Percentiles rank a stretch among this genome's conserved stretches.
phyloP scores from a whole-genome alignment of 1,140 invertebrate species.

The Musca vetustissima region DNA sequence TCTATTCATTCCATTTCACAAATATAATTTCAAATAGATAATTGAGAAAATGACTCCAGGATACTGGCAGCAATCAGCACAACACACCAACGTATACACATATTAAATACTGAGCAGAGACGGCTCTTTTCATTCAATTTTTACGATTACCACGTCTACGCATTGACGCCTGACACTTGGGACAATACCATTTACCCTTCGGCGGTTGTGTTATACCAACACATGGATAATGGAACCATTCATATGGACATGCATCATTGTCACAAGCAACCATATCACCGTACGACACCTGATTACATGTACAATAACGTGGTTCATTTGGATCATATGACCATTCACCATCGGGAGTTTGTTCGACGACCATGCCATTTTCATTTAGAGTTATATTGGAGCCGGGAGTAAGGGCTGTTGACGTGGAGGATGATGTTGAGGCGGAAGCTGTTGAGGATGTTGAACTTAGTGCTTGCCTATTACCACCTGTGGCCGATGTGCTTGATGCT shows the following conservation, averaged over 20 bases:
- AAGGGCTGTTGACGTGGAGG: constrained; percentile 25
- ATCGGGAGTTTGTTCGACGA: constrained; percentile 60
- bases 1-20: no score
- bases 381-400: constrained; percentile 36
- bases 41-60: no score
- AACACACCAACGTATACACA: no score
- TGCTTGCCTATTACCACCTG: constrained; percentile 29
- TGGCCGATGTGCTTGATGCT: constrained; percentile 9
- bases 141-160: constrained; percentile 78
- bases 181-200: constrained; percentile 98
- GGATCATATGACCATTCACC: constrained; percentile 85
- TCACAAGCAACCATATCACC: constrained; percentile 99
- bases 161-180: constrained; percentile 90
- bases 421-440: background rate
- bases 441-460: constrained; percentile 41
- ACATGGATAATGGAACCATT: constrained; percentile 99
- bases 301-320: constrained; percentile 93
- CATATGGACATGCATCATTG: constrained; percentile 94
- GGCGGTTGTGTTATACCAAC: constrained; percentile 94
- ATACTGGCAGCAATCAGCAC: no score
- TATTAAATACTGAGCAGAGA: no score
- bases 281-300: constrained; percentile 97
- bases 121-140: constrained; percentile 58
- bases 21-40: no score
- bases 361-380: constrained; percentile 46